phyloP scores from a whole-genome alignment of 2,113 vertebrate species.

The Raja brachyura region DNA sequence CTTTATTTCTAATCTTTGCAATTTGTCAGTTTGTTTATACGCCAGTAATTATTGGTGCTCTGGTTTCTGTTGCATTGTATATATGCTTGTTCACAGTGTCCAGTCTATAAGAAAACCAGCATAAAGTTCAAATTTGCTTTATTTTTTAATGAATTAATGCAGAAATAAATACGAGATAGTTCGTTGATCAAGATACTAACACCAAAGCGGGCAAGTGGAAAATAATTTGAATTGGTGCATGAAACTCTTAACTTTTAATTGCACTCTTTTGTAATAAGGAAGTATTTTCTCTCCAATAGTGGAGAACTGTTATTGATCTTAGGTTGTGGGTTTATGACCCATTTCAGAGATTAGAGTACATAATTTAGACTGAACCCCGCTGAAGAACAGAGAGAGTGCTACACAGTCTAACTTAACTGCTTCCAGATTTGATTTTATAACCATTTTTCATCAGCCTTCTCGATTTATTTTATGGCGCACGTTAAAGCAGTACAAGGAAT shows the following conservation, averaged over 20 bases:
- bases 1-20: not conserved
- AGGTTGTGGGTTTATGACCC: not conserved
- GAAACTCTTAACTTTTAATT: not conserved
- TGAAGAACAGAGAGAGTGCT: not conserved
- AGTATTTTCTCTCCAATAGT: not conserved
- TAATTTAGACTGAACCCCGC: not conserved
- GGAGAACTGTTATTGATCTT: not conserved
- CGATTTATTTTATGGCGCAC: not conserved
- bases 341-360: not conserved
- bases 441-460: not conserved
- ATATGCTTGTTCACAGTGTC: not conserved
- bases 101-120: not conserved
- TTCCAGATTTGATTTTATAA: not conserved
- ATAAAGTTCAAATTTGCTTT: too few species aligned
- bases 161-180: not conserved
- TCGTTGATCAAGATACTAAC: not conserved
- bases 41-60: not conserved
- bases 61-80: not conserved
- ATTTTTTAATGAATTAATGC: not conserved
- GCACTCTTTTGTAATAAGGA: not conserved
- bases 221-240: not conserved
- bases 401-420: not conserved
- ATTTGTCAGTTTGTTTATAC: not conserved
- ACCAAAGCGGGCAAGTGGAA: not conserved
- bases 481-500: too few species aligned